These are phyloP conservation scores for Gobionotothen gibberifrons DNA, from an alignment of 2,797 vertebrate genomes.

Conservation along the genomic window DNA sequence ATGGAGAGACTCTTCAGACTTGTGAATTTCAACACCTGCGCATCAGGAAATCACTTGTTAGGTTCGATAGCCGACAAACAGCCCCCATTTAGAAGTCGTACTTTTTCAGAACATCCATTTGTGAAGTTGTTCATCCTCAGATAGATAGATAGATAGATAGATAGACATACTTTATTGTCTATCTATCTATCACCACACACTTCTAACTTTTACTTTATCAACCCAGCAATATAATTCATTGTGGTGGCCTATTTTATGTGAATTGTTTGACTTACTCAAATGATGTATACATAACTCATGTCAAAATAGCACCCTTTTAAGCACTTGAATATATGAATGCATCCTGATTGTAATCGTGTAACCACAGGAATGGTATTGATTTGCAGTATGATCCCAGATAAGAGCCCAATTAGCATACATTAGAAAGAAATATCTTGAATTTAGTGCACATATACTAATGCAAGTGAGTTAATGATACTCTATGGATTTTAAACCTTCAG, in stretches of 20 bases:
- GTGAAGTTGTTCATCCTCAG: neutral
- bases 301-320: neutral
- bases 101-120: no score
- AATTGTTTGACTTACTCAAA: neutral
- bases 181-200: no score
- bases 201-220: neutral
- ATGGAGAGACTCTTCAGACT: constrained; percentile 65
- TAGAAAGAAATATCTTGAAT: neutral
- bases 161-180: no score
- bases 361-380: neutral
- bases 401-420: neutral
- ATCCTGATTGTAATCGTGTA: neutral
- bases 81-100: no score
- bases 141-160: no score
- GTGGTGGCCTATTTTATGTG: neutral
- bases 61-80: neutral
- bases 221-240: neutral
- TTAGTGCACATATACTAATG: no score
- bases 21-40: constrained; percentile 61
- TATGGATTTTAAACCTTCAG: neutral
- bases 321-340: neutral
- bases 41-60: constrained; percentile 21
- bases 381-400: neutral
- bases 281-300: no score
- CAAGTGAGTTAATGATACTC: neutral